Evolutionary conservation across 2,797 vertebrate species (phyloP).

Genomic region (Xenentodon cancila): DNA sequence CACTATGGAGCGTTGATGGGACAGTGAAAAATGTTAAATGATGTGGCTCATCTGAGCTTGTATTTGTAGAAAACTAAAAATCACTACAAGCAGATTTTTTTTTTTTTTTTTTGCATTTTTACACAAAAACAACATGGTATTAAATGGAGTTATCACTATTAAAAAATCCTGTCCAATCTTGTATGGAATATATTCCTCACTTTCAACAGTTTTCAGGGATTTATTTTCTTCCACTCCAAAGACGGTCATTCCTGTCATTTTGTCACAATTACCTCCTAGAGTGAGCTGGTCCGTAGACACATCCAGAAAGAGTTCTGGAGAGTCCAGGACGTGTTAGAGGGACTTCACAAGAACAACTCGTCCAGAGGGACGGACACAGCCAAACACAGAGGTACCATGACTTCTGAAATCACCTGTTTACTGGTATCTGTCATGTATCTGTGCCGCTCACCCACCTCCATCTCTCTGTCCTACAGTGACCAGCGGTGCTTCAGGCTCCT

Average conservation of each 20-base stretch:
- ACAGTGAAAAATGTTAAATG: too few species aligned
- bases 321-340: conserved; percentile 96
- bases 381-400: conserved; percentile 89
- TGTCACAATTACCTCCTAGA: conserved; percentile 73
- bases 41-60: too few species aligned
- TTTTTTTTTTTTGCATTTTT: too few species aligned
- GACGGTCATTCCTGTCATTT: not conserved
- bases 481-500: conserved; percentile 87
- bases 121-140: too few species aligned
- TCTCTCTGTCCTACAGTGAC: conserved; percentile 74
- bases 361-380: conserved; percentile 93
- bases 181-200: too few species aligned
- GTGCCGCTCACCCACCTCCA: not conserved
- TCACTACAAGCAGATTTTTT: too few species aligned
- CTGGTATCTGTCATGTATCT: not conserved
- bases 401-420: not conserved
- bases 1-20: too few species aligned
- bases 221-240: not conserved
- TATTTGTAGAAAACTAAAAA: too few species aligned
- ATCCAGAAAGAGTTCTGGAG: conserved; percentile 98
- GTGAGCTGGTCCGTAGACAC: conserved; percentile 88
- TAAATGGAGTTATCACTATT: too few species aligned
- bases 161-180: too few species aligned
- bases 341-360: conserved; percentile 92
- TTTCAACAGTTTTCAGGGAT: not conserved